A percentile compares a stretch with the other conserved stretches of the same genome.
phyloP scores from a whole-genome alignment of 1,140 invertebrate genomes.

The Orchestia grillus region DNA sequence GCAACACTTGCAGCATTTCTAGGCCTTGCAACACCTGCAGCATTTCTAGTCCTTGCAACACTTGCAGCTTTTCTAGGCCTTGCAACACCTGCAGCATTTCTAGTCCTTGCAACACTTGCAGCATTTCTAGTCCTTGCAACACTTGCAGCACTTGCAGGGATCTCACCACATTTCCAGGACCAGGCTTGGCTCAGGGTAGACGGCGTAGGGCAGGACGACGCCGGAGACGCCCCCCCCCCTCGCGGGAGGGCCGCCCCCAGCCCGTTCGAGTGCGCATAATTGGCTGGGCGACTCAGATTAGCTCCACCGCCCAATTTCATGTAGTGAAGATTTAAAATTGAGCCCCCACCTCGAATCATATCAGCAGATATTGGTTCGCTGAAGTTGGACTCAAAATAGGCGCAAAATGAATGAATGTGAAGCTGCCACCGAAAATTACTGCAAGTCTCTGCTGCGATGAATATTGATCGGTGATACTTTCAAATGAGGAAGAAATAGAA shows the following conservation, averaged over 20 bases:
- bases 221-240: too few relatives aligned
- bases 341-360: background rate
- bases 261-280: background rate
- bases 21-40: background rate
- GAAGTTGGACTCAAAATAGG: background rate
- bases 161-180: background rate
- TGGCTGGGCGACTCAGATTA: background rate
- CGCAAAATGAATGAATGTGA: background rate
- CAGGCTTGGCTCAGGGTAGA: background rate
- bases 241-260: background rate
- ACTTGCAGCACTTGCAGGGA: background rate
- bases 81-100: background rate
- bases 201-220: background rate
- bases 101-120: background rate
- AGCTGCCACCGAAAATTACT: background rate
- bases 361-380: background rate
- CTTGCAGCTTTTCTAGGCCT: background rate
- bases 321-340: background rate
- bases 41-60: background rate
- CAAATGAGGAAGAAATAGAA: background rate
- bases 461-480: background rate
- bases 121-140: background rate
- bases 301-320: background rate
- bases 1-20: background rate
- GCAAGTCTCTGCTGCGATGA: background rate